Conservation (phyloP, 2,113 vertebrate species). For the Poecilia latipinna region DNA sequence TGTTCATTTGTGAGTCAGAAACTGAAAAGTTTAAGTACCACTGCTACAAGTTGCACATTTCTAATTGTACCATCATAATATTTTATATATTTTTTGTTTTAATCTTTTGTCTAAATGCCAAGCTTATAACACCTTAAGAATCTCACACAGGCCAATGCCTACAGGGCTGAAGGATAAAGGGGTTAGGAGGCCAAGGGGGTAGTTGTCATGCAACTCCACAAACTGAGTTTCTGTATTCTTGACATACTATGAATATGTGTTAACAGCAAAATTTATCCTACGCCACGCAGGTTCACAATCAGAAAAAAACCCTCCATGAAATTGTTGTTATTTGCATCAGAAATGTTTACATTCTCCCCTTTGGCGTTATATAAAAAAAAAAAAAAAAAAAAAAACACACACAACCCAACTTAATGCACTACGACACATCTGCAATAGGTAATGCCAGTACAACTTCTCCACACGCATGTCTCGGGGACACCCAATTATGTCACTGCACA, state of each 20-base stretch:
- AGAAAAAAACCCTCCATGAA: neutral
- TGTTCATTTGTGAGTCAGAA: neutral
- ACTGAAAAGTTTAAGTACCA: neutral
- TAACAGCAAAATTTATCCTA: slow-evolving; percentile 6
- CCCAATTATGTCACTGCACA: slow-evolving; percentile 42
- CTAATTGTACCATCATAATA: too few species aligned
- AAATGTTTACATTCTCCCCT: slow-evolving; percentile 10
- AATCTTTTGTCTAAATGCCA: too few species aligned
- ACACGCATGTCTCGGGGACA: slow-evolving; percentile 4
- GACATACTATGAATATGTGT: slow-evolving; percentile 21
- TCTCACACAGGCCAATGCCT: too few species aligned
- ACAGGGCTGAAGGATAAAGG: slow-evolving; percentile 2
- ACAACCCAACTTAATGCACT: slow-evolving; percentile 56
- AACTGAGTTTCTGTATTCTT: slow-evolving; percentile 31
- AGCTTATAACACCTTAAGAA: too few species aligned
- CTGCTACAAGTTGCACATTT: too few species aligned
- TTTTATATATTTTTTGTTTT: too few species aligned
- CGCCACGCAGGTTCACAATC: slow-evolving; percentile 3
- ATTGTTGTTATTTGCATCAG: slow-evolving; percentile 12
- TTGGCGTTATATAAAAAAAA: slow-evolving; percentile 17
- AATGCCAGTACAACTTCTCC: slow-evolving; percentile 49
- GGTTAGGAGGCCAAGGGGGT: slow-evolving; percentile 12
- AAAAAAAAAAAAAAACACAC: too few species aligned
- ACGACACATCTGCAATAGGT: slow-evolving; percentile 33
- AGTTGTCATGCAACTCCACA: slow-evolving; percentile 50